Evolutionary conservation across 2,113 vertebrate genomes (phyloP), one percentile per base, ranked within the genome.

Genomic region (Brachyhypopomus gauderio): DNA sequence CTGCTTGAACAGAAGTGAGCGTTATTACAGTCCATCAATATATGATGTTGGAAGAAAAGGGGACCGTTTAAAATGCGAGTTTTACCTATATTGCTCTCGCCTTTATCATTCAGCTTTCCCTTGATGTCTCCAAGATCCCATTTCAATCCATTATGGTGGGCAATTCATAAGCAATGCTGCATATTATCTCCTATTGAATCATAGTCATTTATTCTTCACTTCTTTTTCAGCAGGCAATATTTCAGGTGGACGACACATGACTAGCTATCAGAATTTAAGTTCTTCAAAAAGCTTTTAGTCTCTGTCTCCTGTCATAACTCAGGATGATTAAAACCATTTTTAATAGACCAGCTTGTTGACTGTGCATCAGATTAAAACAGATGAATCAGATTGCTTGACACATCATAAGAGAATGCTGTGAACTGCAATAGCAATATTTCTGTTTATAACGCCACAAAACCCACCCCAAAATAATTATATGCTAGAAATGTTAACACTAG

Each of bases 261-360:
- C 80, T 74, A 78, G 66, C 86, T 91, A 90, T 89, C 85, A 90
- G 89, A 91, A 91, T 90, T 92, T 92, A 67, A 89, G 77, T 83
- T 91, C 88, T 87, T 86, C 90, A 90, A 91, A 90, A 90, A 85
- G 79, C 84, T 84, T 91, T 91, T 90, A 85, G 75, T 82, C 76
- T 70, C 60, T 70, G 78, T 77, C 63, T 86, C 38, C 79, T 36
- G 64, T 64, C 84, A 55, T 89, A 41, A 70, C 66, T 70, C 84
- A 82, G 66, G 86, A 86, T 91, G 89, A 93, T 92, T 89, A 90
- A 93, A 92, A 91, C 85, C 36, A 58, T 70, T 30, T 89, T 94
- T 91, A 91, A 89, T 86, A 77, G 83, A 74, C 89, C 85, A 86
- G 75, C 82, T 89, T 70, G 85, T 92, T 89, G 91, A 81, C 86